Base-by-base conservation (phyloP, 2,797 vertebrate genomes). In the Phylloscopus collybita region DNA sequence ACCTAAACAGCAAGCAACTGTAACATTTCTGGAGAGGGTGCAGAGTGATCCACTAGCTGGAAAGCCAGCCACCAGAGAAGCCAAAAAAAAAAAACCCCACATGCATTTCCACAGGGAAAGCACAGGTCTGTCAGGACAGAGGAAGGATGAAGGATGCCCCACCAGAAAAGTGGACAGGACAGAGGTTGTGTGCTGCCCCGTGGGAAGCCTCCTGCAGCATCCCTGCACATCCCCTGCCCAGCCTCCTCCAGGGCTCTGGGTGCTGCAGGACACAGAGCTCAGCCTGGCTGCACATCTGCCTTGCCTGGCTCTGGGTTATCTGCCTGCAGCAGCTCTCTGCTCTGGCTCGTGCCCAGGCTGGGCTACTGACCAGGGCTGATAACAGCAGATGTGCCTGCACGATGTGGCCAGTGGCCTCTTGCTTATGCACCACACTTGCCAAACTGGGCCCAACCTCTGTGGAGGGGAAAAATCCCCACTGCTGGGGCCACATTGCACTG, bases 341-440 rank as follows among this genome's bases (percentile, higher is more conserved):
- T 4, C 45, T 60, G 53, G 47, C 29, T 14, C 6, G 36, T 8
- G 64, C 29, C 26, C 36, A 5, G 0, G 1, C 53, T 1, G 0
- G 1, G 18, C 40, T 3, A 10, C 51, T 8, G 70, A 53, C 7
- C 1, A 1, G 4, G 1, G 0, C 32, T 0, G 80, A 80, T 93
- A 94, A 70, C 25, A 82, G 56, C 84, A 85, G 80, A 50, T 59
- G 88, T 29, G 42, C 42, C 49, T 7, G 1, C 1, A 3, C 0
- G 40, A 71, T 32, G 73, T 1, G 1, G 32, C 29, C 0, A 0
- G 51, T 1, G 71, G 88, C 74, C 67, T 86, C 74, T 38, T 9
- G 27, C 66, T 70, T 13, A 22, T 49, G 30, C 1, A 0, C 1
- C 4, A 42, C 1, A 1, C 40, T 44, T 34, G 59, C n/a, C 64